A percentile compares a stretch with the other conserved stretches of the same genome.
phyloP scores from a whole-genome alignment of 2,113 vertebrate species.

The Bufo bufo region DNA sequence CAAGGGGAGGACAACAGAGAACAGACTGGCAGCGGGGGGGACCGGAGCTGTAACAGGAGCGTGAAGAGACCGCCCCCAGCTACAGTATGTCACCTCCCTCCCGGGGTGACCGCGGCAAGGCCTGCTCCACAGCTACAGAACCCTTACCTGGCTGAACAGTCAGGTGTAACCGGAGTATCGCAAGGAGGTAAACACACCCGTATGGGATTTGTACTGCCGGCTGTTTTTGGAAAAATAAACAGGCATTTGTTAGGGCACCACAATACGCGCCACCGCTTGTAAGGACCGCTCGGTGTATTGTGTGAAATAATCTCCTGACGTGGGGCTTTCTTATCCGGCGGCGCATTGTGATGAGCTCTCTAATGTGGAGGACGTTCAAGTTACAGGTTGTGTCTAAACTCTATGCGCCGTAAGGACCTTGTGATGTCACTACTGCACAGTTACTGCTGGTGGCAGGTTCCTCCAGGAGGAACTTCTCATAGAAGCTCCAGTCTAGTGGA shows the following conservation, averaged over 20 bases:
- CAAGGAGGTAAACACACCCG: not conserved
- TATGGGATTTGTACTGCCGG: not conserved
- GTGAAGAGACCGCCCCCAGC: slow-evolving; percentile 34
- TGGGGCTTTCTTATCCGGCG: not conserved
- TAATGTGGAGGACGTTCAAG: no score
- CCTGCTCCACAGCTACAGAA: not conserved
- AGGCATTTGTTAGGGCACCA: not conserved
- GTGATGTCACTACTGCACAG: no score
- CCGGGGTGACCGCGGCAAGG: not conserved
- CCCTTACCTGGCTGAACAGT: not conserved
- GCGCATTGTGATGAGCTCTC: not conserved
- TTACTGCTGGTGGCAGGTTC: no score
- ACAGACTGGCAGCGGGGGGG: not conserved
- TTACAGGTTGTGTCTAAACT: not conserved
- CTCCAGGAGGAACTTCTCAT: no score
- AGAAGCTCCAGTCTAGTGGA: no score
- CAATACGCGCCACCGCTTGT: not conserved
- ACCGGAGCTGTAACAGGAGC: not conserved
- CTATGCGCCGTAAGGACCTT: no score
- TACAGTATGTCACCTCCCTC: slow-evolving; percentile 7
- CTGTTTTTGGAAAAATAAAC: not conserved
- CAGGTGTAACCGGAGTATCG: not conserved
- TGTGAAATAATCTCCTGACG: not conserved
- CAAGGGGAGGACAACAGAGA: not conserved
- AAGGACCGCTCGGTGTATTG: not conserved